Conservation (phyloP, 2,113 vertebrate species). For the Meleagris gallopavo region DNA sequence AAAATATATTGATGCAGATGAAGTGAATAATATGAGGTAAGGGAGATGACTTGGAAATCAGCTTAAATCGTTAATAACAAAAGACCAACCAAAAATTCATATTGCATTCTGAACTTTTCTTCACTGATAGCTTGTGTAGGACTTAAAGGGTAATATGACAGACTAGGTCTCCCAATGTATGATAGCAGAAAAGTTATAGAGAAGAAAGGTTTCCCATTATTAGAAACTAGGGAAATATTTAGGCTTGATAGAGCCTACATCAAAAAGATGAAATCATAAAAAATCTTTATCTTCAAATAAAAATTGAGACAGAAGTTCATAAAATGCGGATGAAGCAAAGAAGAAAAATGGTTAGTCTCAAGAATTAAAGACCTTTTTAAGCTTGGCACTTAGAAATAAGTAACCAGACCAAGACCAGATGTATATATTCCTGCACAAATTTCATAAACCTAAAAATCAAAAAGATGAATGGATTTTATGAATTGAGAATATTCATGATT, state of each 20-base stretch:
- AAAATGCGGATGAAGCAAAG: neutral
- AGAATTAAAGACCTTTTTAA: neutral
- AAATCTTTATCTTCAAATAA: neutral
- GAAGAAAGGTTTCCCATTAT: neutral
- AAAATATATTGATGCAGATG: neutral
- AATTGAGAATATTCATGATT: neutral
- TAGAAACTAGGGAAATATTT: neutral
- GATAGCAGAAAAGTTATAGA: neutral
- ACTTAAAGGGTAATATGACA: neutral
- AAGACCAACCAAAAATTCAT: neutral
- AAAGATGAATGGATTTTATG: neutral
- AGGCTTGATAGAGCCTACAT: neutral
- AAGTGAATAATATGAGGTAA: accelerated
- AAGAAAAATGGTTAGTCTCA: neutral
- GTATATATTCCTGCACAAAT: neutral
- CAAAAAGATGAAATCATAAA: neutral
- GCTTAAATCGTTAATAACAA: neutral
- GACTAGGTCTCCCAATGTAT: neutral
- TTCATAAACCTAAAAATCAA: neutral
- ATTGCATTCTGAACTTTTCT: neutral
- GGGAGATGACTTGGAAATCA: neutral
- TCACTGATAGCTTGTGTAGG: neutral
- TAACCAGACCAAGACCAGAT: neutral
- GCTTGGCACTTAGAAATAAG: neutral
- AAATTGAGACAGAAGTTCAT: neutral